Evolutionary conservation across 2,113 vertebrate species (phyloP).

Genomic region (Rhinolophus ferrumequinum): DNA sequence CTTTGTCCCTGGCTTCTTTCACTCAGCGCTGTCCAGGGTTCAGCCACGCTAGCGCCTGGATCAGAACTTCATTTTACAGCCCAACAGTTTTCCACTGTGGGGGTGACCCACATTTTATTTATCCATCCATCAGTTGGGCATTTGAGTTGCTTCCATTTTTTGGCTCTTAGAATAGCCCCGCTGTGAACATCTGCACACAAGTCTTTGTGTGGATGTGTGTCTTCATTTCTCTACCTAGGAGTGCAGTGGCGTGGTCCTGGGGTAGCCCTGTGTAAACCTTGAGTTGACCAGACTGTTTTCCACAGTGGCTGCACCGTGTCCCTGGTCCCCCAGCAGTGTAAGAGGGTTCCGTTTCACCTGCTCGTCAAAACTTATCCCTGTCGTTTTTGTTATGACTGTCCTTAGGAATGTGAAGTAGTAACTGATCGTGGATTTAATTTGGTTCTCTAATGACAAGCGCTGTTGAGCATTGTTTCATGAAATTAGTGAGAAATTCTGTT

Average conservation of each 20-base stretch:
- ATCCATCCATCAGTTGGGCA: accelerated
- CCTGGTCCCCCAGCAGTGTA: accelerated
- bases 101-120: neutral
- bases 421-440: neutral
- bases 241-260: neutral
- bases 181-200: accelerated
- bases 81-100: accelerated
- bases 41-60: accelerated
- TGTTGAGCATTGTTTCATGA: neutral
- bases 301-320: neutral
- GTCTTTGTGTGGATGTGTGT: neutral
- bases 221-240: neutral
- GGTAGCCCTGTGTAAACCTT: neutral
- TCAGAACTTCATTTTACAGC: neutral
- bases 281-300: neutral
- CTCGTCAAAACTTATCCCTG: accelerated
- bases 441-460: neutral
- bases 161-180: neutral
- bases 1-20: neutral
- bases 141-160: too few relatives aligned
- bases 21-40: accelerated
- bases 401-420: accelerated
- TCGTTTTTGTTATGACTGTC: neutral
- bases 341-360: too few relatives aligned
- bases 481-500: neutral